phyloP scores from a whole-genome alignment of 2,797 vertebrate genomes.

The Nannoperca obscura region DNA sequence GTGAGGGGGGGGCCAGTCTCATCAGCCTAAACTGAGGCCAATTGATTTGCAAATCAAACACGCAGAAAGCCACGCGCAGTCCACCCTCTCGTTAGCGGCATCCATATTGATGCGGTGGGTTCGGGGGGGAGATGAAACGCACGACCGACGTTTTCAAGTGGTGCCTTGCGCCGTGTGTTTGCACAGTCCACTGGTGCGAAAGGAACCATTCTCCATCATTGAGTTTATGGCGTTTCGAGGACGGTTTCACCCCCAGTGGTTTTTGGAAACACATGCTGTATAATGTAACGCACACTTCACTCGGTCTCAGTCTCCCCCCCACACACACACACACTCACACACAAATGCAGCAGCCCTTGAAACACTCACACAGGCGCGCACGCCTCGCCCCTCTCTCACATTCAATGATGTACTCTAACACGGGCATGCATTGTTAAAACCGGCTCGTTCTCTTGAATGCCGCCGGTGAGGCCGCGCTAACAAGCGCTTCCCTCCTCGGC shows the following conservation, averaged over 20 bases:
- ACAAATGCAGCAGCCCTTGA: constrained; percentile 26
- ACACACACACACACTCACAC: constrained; percentile 15
- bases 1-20: constrained; percentile 40
- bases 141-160: constrained; percentile 10
- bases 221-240: constrained; percentile 60
- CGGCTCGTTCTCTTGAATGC: constrained; percentile 50
- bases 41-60: constrained; percentile 75
- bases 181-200: constrained; percentile 65
- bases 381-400: constrained; percentile 14
- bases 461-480: constrained; percentile 70
- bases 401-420: constrained; percentile 64
- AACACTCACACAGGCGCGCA: constrained; percentile 6
- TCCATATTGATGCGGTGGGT: constrained; percentile 47
- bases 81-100: constrained; percentile 47
- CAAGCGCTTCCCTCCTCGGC: constrained; percentile 60
- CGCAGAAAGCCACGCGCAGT: constrained; percentile 29
- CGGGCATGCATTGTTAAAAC: constrained; percentile 65
- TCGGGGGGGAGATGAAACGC: constrained; percentile 24
- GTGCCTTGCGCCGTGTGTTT: constrained; percentile 35
- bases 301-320: constrained; percentile 33
- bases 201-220: constrained; percentile 64
- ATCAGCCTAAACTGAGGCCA: constrained; percentile 60
- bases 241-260: constrained; percentile 53
- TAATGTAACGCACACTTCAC: constrained; percentile 65
- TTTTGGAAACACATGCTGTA: constrained; percentile 62